Base-by-base conservation (phyloP, 2,797 vertebrate species). In the Hydrocynus forskahlii region DNA sequence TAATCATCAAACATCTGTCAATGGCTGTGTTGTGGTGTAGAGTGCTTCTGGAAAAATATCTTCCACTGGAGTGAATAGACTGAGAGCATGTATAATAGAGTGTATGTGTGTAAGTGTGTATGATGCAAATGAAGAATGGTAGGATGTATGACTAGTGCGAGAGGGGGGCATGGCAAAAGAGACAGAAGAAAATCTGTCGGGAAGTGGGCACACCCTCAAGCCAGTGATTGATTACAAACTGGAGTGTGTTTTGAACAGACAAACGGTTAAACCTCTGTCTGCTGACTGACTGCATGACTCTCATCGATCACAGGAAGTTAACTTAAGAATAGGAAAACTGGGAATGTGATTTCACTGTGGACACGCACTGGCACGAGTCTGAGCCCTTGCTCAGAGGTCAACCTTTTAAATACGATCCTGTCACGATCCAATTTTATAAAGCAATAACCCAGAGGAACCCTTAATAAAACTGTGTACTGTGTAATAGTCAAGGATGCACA, bases 231-330 rank as follows among this genome's bases (percentile, higher is more conserved):
- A 85, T 87, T 81, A 76, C 55, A 85, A 73, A 50, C 78, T 79
- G 64, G 79, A 81, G 75, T 76, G 63, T 21, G 75, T 84, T 86
- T 88, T 67, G 78, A 84, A 86, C 74, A 78, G 84, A 84, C 71
- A 78, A 85, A 84, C 71, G 81, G 71, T 74, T 69, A 79, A 76
- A 79, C 80, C 76, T 83, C 76, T 80, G 66, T 54, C 73, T 38
- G 78, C 69, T 72, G 59, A 79, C 60, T 80, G 68, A 75, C 54
- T 83, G 82, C 71, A 81, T 83, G 78, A 85, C 55, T 9, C 35
- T 81, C 60, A 87, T 73, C 66, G 85, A 87, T 82, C 43, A 70
- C 25, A 9, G 23, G 40, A 79, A 23, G 78, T 73, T 80, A 83
- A 76, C 25, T 82, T 83, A 83, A 75, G 68, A 85, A 82, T 52